Conservation (phyloP, 2,888 invertebrate genomes). For the Apamea anceps region DNA sequence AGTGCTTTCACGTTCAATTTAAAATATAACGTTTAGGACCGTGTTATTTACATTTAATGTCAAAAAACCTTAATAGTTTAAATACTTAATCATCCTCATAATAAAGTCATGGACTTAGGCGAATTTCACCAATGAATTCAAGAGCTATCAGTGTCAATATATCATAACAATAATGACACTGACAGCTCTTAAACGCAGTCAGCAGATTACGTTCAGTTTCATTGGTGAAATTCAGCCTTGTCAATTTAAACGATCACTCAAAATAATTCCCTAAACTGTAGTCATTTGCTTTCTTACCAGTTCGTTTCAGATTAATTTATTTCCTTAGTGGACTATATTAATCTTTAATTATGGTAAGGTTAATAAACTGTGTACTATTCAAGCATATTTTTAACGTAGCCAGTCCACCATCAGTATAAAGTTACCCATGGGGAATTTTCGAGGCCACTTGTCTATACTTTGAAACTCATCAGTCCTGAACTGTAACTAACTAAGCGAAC, state of each 20-base stretch:
- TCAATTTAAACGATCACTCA: neutral
- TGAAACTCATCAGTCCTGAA: conserved; percentile 66
- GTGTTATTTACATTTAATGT: conserved; percentile 5
- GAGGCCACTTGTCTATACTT: conserved; percentile 55
- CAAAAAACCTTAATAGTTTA: neutral
- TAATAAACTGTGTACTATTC: neutral
- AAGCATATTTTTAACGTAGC: conserved; percentile 4
- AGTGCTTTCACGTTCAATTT: conserved; percentile 9
- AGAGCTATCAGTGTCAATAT: neutral
- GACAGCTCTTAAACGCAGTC: too few species aligned
- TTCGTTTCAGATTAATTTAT: neutral
- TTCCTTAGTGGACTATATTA: neutral
- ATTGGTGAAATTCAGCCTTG: neutral
- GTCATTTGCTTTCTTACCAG: neutral
- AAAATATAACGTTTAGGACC: neutral
- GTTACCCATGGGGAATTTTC: conserved; percentile 50
- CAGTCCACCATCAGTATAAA: conserved; percentile 32
- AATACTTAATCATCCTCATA: neutral
- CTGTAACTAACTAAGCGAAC: conserved; percentile 69
- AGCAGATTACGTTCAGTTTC: neutral
- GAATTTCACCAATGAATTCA: neutral
- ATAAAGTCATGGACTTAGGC: neutral
- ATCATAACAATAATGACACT: neutral
- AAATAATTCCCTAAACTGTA: neutral
- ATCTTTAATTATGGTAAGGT: too few species aligned